Percentiles rank a stretch among this genome's conserved stretches.
Conservation (phyloP, 2,797 vertebrate genomes). For the Gobionotothen gibberifrons region DNA sequence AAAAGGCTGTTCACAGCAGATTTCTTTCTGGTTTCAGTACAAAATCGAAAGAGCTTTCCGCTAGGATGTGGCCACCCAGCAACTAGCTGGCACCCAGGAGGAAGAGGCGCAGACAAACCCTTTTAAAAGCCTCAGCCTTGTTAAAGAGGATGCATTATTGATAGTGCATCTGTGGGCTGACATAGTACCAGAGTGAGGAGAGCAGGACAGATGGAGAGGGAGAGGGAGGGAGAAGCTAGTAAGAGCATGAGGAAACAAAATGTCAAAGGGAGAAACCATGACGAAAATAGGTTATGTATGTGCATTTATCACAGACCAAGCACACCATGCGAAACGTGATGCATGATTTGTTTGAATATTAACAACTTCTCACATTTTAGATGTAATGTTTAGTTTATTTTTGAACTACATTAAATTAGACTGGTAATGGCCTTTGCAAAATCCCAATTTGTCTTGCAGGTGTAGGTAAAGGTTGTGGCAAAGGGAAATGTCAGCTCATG, state of each 20-base stretch:
- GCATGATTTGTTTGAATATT: no score
- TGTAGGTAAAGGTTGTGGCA: background rate
- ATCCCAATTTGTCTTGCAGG: background rate
- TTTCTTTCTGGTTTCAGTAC: conserved; percentile 35
- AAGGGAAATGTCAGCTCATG: background rate
- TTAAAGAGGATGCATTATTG: conserved; percentile 77
- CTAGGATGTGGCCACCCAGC: conserved; percentile 48
- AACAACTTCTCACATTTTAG: no score
- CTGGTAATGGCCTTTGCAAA: background rate
- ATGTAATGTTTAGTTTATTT: no score
- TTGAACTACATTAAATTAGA: no score
- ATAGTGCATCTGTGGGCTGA: conserved; percentile 63
- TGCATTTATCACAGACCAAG: background rate
- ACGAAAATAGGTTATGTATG: background rate
- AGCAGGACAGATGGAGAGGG: background rate
- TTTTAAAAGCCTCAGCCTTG: conserved; percentile 65
- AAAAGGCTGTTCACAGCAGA: conserved; percentile 32
- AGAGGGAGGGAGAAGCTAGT: background rate
- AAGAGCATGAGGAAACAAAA: conserved; percentile 18
- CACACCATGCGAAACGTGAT: no score
- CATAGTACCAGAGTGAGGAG: conserved; percentile 29
- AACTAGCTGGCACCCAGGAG: conserved; percentile 27
- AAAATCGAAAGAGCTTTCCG: conserved; percentile 41
- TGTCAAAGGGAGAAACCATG: background rate
- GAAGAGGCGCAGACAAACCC: conserved; percentile 49